Conservation (phyloP, 1,140 invertebrate genomes). For the Zaprionus vittiger region DNA sequence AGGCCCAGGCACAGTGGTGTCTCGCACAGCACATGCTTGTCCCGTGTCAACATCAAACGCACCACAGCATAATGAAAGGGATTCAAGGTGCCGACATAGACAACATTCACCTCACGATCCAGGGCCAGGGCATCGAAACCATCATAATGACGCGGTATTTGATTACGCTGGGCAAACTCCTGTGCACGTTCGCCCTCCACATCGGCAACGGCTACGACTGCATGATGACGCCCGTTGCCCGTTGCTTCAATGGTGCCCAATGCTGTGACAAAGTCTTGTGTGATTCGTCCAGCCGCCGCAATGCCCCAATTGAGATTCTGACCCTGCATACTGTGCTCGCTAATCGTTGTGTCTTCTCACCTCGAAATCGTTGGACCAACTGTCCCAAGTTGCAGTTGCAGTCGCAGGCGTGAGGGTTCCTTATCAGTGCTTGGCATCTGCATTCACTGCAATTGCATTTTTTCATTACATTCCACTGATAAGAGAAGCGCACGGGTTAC, state of each 20-base stretch:
- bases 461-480: constrained; percentile 61
- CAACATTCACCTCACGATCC: constrained; percentile 91
- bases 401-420: neutral
- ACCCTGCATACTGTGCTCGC: constrained; percentile 48
- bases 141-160: constrained; percentile 89
- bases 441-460: constrained; percentile 65
- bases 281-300: constrained; percentile 90
- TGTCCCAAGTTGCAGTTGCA: constrained; percentile 43
- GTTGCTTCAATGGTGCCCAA: constrained; percentile 86
- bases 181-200: constrained; percentile 88
- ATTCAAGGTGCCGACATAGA: constrained; percentile 92
- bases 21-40: constrained; percentile 93
- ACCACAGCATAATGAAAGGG: constrained; percentile 89
- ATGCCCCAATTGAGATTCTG: constrained; percentile 89
- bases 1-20: constrained; percentile 91
- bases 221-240: constrained; percentile 87
- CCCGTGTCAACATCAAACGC: constrained; percentile 89
- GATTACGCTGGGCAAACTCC: constrained; percentile 89
- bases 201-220: constrained; percentile 90
- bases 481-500: constrained; percentile 1
- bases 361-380: constrained; percentile 32
- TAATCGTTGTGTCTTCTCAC: constrained; percentile 13
- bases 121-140: constrained; percentile 90
- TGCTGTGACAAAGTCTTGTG: constrained; percentile 91
- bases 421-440: constrained; percentile 65